phyloP scores from a whole-genome alignment of 2,113 vertebrate genomes.

The Irena cyanogastra region DNA sequence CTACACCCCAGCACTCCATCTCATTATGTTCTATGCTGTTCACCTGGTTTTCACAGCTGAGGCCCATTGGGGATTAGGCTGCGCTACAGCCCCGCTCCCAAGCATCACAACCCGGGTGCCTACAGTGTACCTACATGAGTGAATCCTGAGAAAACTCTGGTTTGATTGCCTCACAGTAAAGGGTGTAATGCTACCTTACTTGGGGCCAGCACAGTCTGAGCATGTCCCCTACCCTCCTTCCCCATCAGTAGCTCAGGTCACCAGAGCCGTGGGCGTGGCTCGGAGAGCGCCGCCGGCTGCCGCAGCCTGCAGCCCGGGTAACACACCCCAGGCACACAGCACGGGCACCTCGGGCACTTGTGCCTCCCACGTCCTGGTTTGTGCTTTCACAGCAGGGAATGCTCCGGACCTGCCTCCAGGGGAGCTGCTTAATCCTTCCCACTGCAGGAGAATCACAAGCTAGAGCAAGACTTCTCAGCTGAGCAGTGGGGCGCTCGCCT shows the following conservation, averaged over 20 bases:
- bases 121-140: no score
- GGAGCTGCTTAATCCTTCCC: neutral
- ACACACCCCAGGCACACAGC: neutral
- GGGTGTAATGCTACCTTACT: neutral
- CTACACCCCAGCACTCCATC: no score
- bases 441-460: neutral
- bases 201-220: neutral
- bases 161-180: neutral
- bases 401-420: neutral
- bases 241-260: neutral
- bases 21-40: no score
- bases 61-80: no score
- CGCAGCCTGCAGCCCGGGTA: neutral
- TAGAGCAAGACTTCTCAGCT: neutral
- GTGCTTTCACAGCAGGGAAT: neutral
- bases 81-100: no score
- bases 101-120: no score
- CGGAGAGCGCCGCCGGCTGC: neutral
- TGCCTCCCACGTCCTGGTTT: neutral
- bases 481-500: neutral
- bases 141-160: neutral
- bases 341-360: fast-evolving
- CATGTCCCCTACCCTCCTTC: neutral
- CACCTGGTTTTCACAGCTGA: no score
- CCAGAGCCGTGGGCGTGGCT: neutral